Evolutionary conservation across 2,797 vertebrate genomes (phyloP).

Genomic region (Heliangelus exortis): DNA sequence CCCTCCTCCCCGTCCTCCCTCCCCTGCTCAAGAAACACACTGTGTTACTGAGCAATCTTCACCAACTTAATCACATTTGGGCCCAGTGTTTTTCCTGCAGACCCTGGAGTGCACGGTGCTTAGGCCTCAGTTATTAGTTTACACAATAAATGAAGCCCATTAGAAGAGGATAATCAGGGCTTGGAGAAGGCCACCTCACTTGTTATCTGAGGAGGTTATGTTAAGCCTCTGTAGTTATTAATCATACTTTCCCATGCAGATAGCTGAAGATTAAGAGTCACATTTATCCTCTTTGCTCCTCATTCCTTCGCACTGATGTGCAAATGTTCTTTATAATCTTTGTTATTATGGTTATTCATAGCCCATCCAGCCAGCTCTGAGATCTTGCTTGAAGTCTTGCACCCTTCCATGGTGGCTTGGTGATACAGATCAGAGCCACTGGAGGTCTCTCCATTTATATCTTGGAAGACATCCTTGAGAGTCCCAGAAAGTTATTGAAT

Average conservation of each 20-base stretch:
- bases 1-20: background rate
- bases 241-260: conserved; percentile 65
- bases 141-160: conserved; percentile 68
- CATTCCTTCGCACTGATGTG: background rate
- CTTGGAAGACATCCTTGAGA: conserved; percentile 50
- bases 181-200: conserved; percentile 63
- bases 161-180: conserved; percentile 65
- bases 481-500: conserved; percentile 68
- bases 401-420: background rate
- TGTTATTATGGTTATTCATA: conserved; percentile 36
- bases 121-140: conserved; percentile 61
- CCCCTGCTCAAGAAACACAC: background rate
- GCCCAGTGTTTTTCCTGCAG: conserved; percentile 33
- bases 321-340: background rate
- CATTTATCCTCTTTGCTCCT: conserved; percentile 52
- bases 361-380: background rate
- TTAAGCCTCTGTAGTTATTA: conserved; percentile 66
- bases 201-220: conserved; percentile 47
- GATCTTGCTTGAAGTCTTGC: background rate
- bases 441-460: conserved; percentile 49
- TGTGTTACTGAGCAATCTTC: conserved; percentile 17
- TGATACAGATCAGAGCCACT: conserved; percentile 46
- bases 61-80: conserved; percentile 56
- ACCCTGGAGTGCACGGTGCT: conserved; percentile 1
- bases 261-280: conserved; percentile 61